A percentile compares a stretch with the other conserved stretches of the same genome.
Evolutionary conservation across 2,797 vertebrate species (phyloP).

Genomic region (Gastrophryne carolinensis): DNA sequence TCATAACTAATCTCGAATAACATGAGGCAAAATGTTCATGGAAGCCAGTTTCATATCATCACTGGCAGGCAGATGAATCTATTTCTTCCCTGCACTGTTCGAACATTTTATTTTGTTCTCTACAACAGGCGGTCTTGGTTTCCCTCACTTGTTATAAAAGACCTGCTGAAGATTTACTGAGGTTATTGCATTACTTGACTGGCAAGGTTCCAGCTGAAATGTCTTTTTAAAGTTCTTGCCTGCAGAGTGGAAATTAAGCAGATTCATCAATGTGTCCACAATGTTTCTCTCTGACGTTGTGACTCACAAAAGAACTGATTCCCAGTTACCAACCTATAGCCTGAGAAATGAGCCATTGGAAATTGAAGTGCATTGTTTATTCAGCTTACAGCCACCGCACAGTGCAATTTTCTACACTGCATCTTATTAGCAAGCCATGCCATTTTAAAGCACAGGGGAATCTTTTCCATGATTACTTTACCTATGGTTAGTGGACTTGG

Average conservation of each 20-base stretch:
- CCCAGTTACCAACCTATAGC: constrained; percentile 45
- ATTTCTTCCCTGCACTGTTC: constrained; percentile 4
- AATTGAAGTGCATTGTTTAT: constrained; percentile 50
- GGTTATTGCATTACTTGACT: constrained; percentile 53
- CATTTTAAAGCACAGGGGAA: constrained; percentile 16
- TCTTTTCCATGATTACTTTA: constrained; percentile 28
- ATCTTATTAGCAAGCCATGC: constrained; percentile 26
- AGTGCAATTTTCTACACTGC: constrained; percentile 24
- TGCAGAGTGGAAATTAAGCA: constrained; percentile 53
- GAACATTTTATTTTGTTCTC: constrained; percentile 34
- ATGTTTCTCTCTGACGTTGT: constrained; percentile 42
- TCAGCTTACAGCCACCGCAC: constrained; percentile 17
- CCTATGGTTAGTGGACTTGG: constrained; percentile 1
- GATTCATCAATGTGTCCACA: constrained; percentile 53
- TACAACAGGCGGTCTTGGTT: constrained; percentile 33
- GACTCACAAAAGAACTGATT: constrained; percentile 32
- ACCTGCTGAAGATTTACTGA: constrained; percentile 46
- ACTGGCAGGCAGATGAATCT: constrained; percentile 6
- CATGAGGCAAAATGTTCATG: not conserved
- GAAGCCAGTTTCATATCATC: not conserved
- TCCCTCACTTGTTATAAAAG: constrained; percentile 38
- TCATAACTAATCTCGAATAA: not conserved
- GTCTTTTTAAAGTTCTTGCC: constrained; percentile 54
- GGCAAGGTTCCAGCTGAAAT: constrained; percentile 49
- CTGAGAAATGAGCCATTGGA: constrained; percentile 49